Base-by-base conservation (phyloP, 1,140 invertebrate species). In the Danaus melanippus region DNA sequence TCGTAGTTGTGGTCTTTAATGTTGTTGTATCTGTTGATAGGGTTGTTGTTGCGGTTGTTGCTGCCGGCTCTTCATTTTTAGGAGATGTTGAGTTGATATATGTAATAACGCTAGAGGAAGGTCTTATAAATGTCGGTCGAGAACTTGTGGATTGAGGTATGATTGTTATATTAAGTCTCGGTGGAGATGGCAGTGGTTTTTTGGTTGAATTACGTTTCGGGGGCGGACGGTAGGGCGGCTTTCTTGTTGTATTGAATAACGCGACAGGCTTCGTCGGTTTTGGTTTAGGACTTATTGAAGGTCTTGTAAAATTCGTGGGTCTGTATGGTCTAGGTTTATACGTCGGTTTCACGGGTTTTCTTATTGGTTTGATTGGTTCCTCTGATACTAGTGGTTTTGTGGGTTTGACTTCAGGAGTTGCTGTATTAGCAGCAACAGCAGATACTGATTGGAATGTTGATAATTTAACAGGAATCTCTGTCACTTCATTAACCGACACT, bases 381-480 rank as follows among this genome's bases (percentile, higher is more conserved):
- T 58, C 56, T 50, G 66, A 66, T 12, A 58, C 66, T 11, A 58
- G 42, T 50, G 53, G 21, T 53, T 66, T 66, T 10, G 60, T 64
- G 11, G 62, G 56, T 56, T 53, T 62, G 11, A 55, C 44, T 54
- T 68, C 56, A 12, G 60, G 64, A 9, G 42, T 45, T 45, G 61
- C 46, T 44, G 58, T 50, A 51, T 69, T 74, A 39, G 9, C 71
- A 40, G 50, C n/a, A n/a, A n/a, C 44, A 11, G 74, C 73, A 58
- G 88, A 83, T 8, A 90, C 81, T 10, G 83, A 79, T 73, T 89
- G 87, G 76, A 89, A 90, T 47, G 89, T 90, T 9, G 87, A 87
- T 44, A 90, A 39, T 72, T 88, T 88, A 8, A 80, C 69, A 8
- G 87, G 78, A 10, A 78, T 42, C 64, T 87, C 84, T 10, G 87